Conservation (phyloP, 2,113 vertebrate species). For the Brachirus orientalis region DNA sequence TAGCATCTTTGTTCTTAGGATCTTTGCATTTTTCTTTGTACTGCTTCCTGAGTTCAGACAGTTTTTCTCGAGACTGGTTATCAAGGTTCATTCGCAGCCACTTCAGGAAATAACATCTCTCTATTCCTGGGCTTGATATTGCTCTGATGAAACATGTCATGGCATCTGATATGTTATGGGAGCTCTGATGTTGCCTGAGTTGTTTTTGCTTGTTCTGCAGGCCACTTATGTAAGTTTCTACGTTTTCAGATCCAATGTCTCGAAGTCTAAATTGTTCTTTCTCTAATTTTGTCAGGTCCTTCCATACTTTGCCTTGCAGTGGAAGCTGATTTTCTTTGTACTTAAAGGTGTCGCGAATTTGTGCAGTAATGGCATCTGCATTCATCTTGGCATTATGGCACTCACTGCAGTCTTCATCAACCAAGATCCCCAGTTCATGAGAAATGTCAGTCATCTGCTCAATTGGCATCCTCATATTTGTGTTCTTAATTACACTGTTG, state of each 20-base stretch:
- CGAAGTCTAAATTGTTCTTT: constrained; percentile 72
- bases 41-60: constrained; percentile 41
- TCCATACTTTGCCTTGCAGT: constrained; percentile 68
- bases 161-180: constrained; percentile 37
- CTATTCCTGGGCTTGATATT: constrained; percentile 49
- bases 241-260: constrained; percentile 45
- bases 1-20: constrained; percentile 58
- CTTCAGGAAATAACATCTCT: constrained; percentile 72
- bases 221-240: constrained; percentile 64
- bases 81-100: constrained; percentile 77
- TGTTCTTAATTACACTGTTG: constrained; percentile 16
- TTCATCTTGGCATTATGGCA: constrained; percentile 61
- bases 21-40: constrained; percentile 61
- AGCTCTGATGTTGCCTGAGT: constrained; percentile 52
- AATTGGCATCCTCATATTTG: constrained; percentile 20
- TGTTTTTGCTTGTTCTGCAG: constrained; percentile 32
- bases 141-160: constrained; percentile 64
- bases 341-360: constrained; percentile 42
- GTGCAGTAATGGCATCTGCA: constrained; percentile 49
- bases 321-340: constrained; percentile 72
- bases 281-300: constrained; percentile 62
- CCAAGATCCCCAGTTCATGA: constrained; percentile 54
- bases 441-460: constrained; percentile 56
- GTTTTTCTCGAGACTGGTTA: constrained; percentile 40
- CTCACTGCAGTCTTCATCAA: constrained; percentile 68